These are phyloP conservation scores for Phocoena sinus DNA, from an alignment of 2,113 vertebrate genomes.

Conservation along the genomic window DNA sequence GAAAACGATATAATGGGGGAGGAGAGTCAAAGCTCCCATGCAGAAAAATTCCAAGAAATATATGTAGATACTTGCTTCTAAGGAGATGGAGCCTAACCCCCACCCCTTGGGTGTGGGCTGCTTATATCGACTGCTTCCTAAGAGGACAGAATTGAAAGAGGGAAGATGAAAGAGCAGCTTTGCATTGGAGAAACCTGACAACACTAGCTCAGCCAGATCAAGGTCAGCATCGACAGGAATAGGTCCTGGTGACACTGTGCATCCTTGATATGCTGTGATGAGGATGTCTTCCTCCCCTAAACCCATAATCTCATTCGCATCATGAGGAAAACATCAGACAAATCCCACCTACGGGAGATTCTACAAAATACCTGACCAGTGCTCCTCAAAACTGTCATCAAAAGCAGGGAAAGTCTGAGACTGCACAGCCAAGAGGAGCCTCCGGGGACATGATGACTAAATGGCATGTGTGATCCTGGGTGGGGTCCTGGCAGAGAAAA, in stretches of 20 bases:
- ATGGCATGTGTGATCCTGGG: neutral
- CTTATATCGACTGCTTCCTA: accelerated
- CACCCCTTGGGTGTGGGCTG: neutral
- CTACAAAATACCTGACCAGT: neutral
- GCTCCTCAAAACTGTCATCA: neutral
- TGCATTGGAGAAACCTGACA: neutral
- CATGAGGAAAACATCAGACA: neutral
- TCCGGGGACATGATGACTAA: neutral
- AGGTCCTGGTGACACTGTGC: neutral
- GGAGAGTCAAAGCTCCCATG: neutral
- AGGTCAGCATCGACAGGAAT: neutral
- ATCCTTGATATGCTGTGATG: neutral
- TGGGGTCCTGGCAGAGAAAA: neutral
- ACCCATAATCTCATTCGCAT: neutral
- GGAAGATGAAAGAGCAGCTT: too few relatives aligned
- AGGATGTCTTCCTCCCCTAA: neutral
- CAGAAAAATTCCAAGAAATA: neutral
- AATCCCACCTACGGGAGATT: neutral
- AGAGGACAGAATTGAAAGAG: neutral
- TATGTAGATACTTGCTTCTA: neutral
- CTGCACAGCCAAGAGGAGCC: neutral
- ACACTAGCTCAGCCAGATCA: too few relatives aligned
- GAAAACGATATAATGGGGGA: neutral
- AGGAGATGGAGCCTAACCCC: neutral
- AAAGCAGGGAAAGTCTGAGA: neutral